Evolutionary conservation across 2,888 invertebrate species (phyloP), one percentile per base, ranked within the genome.

Genomic region (Nomada fabriciana): DNA sequence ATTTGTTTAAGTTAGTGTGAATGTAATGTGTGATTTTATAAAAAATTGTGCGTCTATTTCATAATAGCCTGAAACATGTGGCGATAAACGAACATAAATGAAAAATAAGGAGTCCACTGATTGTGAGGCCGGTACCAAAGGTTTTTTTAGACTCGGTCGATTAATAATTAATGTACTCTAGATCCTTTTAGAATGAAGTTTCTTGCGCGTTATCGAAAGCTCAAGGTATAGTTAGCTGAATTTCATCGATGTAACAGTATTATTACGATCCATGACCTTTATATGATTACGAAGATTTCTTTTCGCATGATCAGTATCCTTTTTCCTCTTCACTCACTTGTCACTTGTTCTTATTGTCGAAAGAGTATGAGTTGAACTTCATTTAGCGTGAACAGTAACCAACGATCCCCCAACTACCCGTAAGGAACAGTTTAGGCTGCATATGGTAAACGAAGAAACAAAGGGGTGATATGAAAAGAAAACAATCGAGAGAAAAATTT

Each of bases 11-110:
- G 73, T 68, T 70, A 63, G 79, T 71, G 71, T 79, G 84, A 83
- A 86, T 87, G 87, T 84, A 83, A 85, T 76, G 82, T 76, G 83
- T 77, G 79, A 87, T 87, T 85, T 85, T 85, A 82, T 89, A 85
- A 74, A 55, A 65, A 88, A 71, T 80, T 82, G 67, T 76, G 78
- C 74, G 83, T 80, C 77, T 75, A 71, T 76, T 80, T 81, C 69
- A 64, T 80, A 67, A 68, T 79, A 77, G 73, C 50, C 57, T 78
- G 69, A 36, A 74, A 60, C 75, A 57, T 80, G 64, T 70, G 70
- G 55, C 43, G 29, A 63, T 60, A 74, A 64, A 52, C n/a, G 63
- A 23, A 50, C 55, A 74, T 76, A 61, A 82, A 75, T 47, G 64
- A 81, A 70, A 67, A 65, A 55, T 60, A 78, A 52, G 52, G 29